Evolutionary conservation across 2,888 invertebrate species (phyloP).

Genomic region (Diaphora mendica): DNA sequence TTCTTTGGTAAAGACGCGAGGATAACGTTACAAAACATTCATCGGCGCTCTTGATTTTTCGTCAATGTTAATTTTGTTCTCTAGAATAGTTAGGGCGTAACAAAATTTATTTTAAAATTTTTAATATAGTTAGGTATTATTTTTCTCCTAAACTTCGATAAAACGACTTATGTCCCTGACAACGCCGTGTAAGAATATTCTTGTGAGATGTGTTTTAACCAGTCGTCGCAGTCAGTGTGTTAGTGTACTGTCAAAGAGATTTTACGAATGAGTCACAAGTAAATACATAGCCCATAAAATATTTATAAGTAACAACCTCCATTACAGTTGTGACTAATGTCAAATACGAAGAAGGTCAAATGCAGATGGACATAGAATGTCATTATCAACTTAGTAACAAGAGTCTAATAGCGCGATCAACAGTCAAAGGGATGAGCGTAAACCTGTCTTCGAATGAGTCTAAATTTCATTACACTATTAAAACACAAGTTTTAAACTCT

Average conservation of each 20-base stretch:
- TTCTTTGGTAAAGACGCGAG: conserved; percentile 16
- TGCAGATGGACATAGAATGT: background rate
- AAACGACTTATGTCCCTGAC: background rate
- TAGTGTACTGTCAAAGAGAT: background rate
- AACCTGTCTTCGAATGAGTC: background rate
- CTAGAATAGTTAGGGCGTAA: background rate
- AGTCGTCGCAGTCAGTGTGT: background rate
- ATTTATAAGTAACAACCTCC: background rate
- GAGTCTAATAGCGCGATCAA: no score
- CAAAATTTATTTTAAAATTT: background rate
- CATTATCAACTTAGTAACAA: background rate
- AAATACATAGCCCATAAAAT: background rate
- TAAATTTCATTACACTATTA: background rate
- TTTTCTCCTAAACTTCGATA: background rate
- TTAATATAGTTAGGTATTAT: background rate
- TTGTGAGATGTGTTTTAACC: background rate
- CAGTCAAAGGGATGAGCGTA: no score
- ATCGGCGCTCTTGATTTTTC: conserved; percentile 40
- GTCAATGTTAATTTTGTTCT: conserved; percentile 36
- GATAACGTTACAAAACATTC: conserved; percentile 40
- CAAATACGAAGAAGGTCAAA: background rate
- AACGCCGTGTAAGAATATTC: background rate
- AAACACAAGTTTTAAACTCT: no score
- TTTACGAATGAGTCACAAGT: background rate
- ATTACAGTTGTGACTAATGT: background rate